Base-by-base conservation (phyloP, 1,140 invertebrate genomes). In the Cydia fagiglandana region DNA sequence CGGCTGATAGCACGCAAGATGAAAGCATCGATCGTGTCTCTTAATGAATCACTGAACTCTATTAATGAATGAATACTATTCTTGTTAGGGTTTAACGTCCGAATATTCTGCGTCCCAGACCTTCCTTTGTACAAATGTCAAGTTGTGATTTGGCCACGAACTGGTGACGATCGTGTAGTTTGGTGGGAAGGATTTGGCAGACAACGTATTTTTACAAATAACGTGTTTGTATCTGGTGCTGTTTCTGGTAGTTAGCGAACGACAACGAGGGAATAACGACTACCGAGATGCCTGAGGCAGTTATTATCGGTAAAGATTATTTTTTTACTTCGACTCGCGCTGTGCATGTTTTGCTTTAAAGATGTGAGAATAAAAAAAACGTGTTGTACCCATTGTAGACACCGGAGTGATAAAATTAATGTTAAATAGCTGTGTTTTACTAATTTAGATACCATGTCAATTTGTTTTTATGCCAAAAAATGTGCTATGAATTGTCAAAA, bases 271-370 rank as follows among this genome's bases (percentile, higher is more conserved):
- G 81, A 84, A 83, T 76, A 79, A 79, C 41, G 80, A 87, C 81
- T 77, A 82, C 79, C 79, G 80, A 81, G 80, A 89, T 91, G 88
- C 76, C 84, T 83, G 87, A 91, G 80, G 85, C 83, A 73, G 81
- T 89, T 73, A 83, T 88, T 78, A 81, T 90, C 64, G 88, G 89
- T 91, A 89, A 90, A 80, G 81, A 86, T 79, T 20, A n/a, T 61
- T 66, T 78, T 78, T 66, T 68, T 47, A 12, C 20, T 61, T 61
- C 17, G n/a, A 24, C 17, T 61, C 50, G 50, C 50, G n/a, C 15
- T 53, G 50, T 53, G 50, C 50, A 53, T 17, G n/a, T 53, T 53
- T 53, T 17, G 50, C 50, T 53, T 53, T n/a, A 17, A 12, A 53
- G n/a, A 53, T 53, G n/a, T 53, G 50, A 53, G 10, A n/a, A 53